Evolutionary conservation across 1,140 invertebrate genomes (phyloP), one percentile per base, ranked within the genome.

Genomic region (Heliconius eleuchia): DNA sequence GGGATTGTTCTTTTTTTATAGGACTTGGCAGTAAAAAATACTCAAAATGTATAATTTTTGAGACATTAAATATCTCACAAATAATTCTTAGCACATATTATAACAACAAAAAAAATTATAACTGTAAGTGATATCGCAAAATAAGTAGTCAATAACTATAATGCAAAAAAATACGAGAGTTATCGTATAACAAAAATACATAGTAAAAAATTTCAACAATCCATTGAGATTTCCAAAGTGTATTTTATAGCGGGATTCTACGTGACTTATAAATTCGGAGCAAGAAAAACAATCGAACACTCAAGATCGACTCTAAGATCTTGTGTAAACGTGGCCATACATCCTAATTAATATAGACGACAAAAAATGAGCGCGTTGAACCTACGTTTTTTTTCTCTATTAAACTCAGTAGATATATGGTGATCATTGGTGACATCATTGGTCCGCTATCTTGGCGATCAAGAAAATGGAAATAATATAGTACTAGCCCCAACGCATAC

Each of bases 401-500:
- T 75, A 46, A 79, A 57, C 39, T 79, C 1, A 71, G 34, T 74
- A 74, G 74, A 79, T 79, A 66, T 46, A 50, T 30, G 27, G 27
- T 66, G 60, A 16, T 23, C 3, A 66, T 66, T 70, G 71, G 57
- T 79, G 77, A 79, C 73, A 73, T 79, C 77, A 79, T 72, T 50
- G 23, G 30, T 23, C 27, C 46, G 57, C 34, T 79, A 73, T 74
- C 77, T 79, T 57, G 39, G 74, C 72, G 23, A 66, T 60, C 74
- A 66, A 11, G 74, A 55, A 66, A 75, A 60, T 75, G 37, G 72
- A 70, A 74, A 78, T 74, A 16, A 57, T 37, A 74, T 73, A 27
- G 73, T 74, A 78, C 52, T 70, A 27, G 75, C 57, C 57, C 50
- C 23, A 78, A 2, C 55, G 76, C 57, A 77, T 80, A 80, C 79